Evolutionary conservation across 2,113 vertebrate species (phyloP).

Genomic region (Sylvilagus bachmani): DNA sequence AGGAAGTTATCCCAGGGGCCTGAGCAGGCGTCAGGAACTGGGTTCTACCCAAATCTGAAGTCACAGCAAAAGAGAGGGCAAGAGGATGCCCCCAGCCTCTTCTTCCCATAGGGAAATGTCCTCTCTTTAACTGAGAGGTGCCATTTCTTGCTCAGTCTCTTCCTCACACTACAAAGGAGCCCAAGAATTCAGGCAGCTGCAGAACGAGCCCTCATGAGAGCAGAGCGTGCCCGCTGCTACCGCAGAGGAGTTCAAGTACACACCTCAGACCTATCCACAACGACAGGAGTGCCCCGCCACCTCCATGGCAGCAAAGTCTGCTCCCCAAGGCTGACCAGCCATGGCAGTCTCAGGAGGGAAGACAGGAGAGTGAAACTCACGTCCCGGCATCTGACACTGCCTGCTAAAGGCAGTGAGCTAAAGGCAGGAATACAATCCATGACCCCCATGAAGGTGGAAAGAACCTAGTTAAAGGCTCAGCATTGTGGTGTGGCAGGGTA

Average conservation of each 20-base stretch:
- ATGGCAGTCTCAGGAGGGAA: not conserved
- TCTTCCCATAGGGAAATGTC: not conserved
- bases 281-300: not conserved
- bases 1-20: not conserved
- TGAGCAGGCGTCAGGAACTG: not conserved
- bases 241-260: not conserved
- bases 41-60: not conserved
- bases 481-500: too few species aligned
- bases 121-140: not conserved
- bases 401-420: too few species aligned
- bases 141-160: not conserved
- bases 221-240: not conserved
- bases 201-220: not conserved
- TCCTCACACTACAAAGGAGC: not conserved
- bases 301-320: not conserved
- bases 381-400: too few species aligned
- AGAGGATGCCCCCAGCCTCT: not conserved
- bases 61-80: not conserved
- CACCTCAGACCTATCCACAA: not conserved
- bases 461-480: too few species aligned
- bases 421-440: too few species aligned
- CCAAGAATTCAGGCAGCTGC: not conserved
- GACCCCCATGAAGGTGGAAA: too few species aligned
- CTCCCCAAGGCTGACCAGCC: not conserved
- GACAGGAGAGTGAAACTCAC: not conserved